Evolutionary conservation across 2,888 invertebrate genomes (phyloP).

Genomic region (Sympetrum striolatum): DNA sequence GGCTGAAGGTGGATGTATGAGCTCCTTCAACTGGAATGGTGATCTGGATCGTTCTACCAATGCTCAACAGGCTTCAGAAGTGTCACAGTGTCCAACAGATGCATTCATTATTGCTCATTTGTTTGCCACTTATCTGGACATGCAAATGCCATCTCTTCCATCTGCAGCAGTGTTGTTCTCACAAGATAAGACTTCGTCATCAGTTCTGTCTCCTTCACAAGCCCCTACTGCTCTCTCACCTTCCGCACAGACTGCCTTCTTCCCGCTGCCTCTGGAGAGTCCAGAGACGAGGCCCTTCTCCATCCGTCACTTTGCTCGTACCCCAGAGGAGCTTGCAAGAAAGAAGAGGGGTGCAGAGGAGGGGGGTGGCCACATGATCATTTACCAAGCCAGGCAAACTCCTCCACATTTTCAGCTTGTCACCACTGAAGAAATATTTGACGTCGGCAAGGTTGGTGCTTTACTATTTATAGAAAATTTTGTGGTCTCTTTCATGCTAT

Average conservation of each 20-base stretch:
- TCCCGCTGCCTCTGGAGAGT: conserved; percentile 58
- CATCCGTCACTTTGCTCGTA: conserved; percentile 58
- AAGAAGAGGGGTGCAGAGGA: conserved; percentile 60
- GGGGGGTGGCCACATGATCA: conserved; percentile 64
- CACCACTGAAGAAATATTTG: conserved; percentile 70
- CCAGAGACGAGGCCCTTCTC: conserved; percentile 61
- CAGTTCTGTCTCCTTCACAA: background rate
- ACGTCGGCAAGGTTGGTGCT: conserved; percentile 68
- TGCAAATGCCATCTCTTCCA: conserved; percentile 73
- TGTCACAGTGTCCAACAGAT: conserved; percentile 2
- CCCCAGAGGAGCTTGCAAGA: conserved; percentile 61
- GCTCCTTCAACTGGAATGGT: conserved; percentile 83
- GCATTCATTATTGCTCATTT: conserved; percentile 76
- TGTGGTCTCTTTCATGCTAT: no score
- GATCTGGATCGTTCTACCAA: background rate
- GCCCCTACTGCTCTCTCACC: background rate
- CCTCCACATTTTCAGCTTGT: conserved; percentile 77
- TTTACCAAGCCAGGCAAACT: conserved; percentile 68
- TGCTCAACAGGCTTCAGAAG: background rate
- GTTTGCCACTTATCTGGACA: conserved; percentile 86
- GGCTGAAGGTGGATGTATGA: conserved; percentile 84
- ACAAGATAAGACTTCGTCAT: conserved; percentile 4
- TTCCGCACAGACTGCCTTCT: background rate
- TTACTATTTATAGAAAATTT: conserved; percentile 23
- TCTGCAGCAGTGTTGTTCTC: conserved; percentile 57